Conservation (phyloP, 2,888 invertebrate species). For the Agonum fuliginosum region DNA sequence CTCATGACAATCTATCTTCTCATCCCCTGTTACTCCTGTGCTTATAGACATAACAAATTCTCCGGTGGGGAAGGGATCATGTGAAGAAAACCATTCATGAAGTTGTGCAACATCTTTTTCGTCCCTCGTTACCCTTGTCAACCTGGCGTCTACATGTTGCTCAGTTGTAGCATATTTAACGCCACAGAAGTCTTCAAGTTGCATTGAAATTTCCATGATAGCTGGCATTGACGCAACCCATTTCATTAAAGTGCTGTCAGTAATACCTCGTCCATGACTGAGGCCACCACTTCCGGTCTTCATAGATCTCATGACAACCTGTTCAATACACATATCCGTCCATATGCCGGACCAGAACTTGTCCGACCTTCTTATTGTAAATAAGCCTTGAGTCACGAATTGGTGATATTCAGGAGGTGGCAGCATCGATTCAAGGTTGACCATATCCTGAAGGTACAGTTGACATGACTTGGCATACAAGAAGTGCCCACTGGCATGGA, state of each 20-base stretch:
- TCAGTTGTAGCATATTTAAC: conserved; percentile 25
- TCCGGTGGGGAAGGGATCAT: too few relatives aligned
- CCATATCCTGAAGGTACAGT: background rate
- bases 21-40: too few relatives aligned
- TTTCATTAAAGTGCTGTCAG: background rate
- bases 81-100: too few relatives aligned
- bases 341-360: conserved; percentile 54
- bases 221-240: conserved; percentile 24
- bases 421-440: background rate
- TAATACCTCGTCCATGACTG: conserved; percentile 36
- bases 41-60: too few relatives aligned
- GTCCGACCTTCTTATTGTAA: conserved; percentile 11
- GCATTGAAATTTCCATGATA: conserved; percentile 5
- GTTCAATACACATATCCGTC: conserved; percentile 49
- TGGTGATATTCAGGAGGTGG: background rate
- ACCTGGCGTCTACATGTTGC: conserved; percentile 4
- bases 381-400: background rate
- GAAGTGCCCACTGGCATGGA: background rate
- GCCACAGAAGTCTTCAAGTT: conserved; percentile 28
- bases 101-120: too few relatives aligned
- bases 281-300: conserved; percentile 43
- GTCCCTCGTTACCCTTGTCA: background rate
- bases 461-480: background rate
- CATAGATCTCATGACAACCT: conserved; percentile 49
- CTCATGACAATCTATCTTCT: too few relatives aligned